These are phyloP conservation scores for Bombylius major DNA, from an alignment of 2,888 invertebrate genomes.

Conservation along the genomic window DNA sequence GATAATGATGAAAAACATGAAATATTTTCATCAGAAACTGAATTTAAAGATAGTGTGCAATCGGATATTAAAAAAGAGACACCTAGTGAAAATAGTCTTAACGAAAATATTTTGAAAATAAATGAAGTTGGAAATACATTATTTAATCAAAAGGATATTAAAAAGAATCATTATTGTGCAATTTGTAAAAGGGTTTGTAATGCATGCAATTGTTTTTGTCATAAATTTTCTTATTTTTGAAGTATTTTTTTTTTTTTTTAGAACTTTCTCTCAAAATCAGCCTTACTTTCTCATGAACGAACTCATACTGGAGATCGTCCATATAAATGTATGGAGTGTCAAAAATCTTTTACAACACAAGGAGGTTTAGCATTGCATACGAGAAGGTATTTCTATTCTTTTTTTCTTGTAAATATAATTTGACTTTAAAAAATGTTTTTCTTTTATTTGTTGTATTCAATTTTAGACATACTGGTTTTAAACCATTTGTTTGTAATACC, in stretches of 20 bases:
- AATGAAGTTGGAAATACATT: not conserved
- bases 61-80: not conserved
- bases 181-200: slow-evolving; percentile 5
- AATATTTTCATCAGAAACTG: not conserved
- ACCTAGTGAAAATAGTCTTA: not conserved
- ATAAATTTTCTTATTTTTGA: not conserved
- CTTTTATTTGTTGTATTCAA: too few relatives aligned
- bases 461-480: not conserved
- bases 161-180: slow-evolving; percentile 1
- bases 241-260: not conserved
- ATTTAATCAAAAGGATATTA: not conserved
- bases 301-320: slow-evolving; percentile 14
- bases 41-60: not conserved
- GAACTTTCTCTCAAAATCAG: slow-evolving; percentile 11
- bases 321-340: slow-evolving; percentile 10
- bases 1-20: not conserved
- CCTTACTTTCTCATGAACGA: slow-evolving; percentile 8
- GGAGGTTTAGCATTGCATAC: slow-evolving; percentile 13
- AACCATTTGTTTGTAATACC: slow-evolving; percentile 18
- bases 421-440: too few relatives aligned
- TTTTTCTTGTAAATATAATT: not conserved
- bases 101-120: not conserved
- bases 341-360: slow-evolving; percentile 13
- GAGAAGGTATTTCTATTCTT: not conserved
- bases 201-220: too few relatives aligned